Conservation (phyloP, 2,797 vertebrate genomes). For the Hylomyscus alleni region DNA sequence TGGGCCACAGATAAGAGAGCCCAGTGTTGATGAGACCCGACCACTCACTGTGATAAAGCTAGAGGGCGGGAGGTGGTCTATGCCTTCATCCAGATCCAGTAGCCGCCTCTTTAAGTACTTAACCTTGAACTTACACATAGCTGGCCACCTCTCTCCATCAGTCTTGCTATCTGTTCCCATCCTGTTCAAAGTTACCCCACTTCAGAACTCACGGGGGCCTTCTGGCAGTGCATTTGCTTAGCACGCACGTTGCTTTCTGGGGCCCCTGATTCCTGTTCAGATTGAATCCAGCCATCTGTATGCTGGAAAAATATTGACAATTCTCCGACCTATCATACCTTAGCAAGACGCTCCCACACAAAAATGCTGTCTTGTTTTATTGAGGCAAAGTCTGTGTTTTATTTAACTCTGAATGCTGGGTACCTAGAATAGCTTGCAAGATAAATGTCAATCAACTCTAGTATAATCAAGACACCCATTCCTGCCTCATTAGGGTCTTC, state of each 20-base stretch:
- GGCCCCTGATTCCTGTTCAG: constrained; percentile 40
- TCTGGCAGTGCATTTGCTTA: background rate
- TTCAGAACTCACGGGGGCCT: constrained; percentile 37
- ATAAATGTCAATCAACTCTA: constrained; percentile 82
- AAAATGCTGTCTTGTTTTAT: constrained; percentile 30
- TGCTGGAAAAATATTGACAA: constrained; percentile 71
- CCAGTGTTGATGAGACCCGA: background rate
- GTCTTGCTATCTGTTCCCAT: background rate
- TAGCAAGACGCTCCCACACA: constrained; percentile 23
- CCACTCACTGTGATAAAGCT: background rate
- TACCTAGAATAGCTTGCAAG: constrained; percentile 73
- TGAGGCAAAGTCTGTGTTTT: constrained; percentile 66
- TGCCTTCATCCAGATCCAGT: no score
- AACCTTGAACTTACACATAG: background rate
- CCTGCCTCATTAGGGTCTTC: constrained; percentile 83
- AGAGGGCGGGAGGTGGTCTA: background rate
- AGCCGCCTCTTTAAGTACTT: background rate
- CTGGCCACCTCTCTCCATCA: background rate
- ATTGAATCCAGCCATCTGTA: constrained; percentile 70
- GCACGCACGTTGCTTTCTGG: constrained; percentile 6
- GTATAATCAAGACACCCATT: constrained; percentile 84
- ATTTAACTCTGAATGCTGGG: constrained; percentile 74
- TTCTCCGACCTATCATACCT: background rate
- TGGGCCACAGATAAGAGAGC: background rate
- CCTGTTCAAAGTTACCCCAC: background rate